These are phyloP conservation scores for Chanos chanos DNA, from an alignment of 2,797 vertebrate species.

Conservation along the genomic window DNA sequence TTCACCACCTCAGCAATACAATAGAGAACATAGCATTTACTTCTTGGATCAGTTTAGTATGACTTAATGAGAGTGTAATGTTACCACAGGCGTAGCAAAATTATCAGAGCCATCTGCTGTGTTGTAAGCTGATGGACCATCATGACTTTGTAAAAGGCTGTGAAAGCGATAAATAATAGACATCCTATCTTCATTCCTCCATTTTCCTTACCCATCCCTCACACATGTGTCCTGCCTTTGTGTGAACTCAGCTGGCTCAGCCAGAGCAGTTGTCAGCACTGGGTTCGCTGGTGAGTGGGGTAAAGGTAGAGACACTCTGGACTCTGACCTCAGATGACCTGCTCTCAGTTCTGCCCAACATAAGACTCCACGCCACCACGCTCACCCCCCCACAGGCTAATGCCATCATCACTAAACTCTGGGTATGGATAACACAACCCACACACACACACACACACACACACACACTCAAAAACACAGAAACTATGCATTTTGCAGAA, in stretches of 20 bases:
- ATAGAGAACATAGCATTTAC: slow-evolving; percentile 1
- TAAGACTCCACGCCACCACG: slow-evolving; percentile 45
- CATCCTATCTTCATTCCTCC: too few relatives aligned
- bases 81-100: slow-evolving; percentile 18
- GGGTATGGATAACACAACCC: slow-evolving; percentile 55
- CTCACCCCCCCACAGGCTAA: slow-evolving; percentile 61
- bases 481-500: too few relatives aligned
- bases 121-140: too few relatives aligned
- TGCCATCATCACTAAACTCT: slow-evolving; percentile 68
- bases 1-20: not conserved
- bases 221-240: not conserved
- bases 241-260: slow-evolving; percentile 46
- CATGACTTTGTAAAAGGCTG: too few relatives aligned
- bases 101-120: slow-evolving; percentile 3
- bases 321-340: slow-evolving; percentile 59
- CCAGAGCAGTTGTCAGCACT: slow-evolving; percentile 59
- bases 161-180: too few relatives aligned
- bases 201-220: too few relatives aligned
- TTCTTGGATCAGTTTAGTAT: not conserved
- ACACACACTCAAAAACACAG: not conserved
- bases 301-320: slow-evolving; percentile 64
- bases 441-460: not conserved
- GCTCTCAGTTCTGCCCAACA: slow-evolving; percentile 55
- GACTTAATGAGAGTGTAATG: slow-evolving; percentile 5
- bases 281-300: slow-evolving; percentile 62